Evolutionary conservation across 2,888 invertebrate genomes (phyloP).

Genomic region (Amphipyra tragopoginis): DNA sequence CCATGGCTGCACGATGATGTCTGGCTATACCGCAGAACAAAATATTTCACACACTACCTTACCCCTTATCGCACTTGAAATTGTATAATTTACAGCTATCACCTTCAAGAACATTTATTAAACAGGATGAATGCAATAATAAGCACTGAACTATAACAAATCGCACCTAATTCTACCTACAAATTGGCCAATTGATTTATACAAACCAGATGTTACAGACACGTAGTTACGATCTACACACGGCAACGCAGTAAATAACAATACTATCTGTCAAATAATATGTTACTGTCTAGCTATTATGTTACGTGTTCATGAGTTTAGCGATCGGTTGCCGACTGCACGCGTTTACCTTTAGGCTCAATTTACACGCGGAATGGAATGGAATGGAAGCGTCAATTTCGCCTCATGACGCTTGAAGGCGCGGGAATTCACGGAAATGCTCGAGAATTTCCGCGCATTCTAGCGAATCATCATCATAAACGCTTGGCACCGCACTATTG

Average conservation of each 20-base stretch:
- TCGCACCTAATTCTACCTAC: constrained; percentile 39
- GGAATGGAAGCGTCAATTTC: no score
- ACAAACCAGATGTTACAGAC: constrained; percentile 47
- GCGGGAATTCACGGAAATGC: no score
- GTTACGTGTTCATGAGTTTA: constrained; percentile 29
- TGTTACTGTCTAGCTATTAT: constrained; percentile 41
- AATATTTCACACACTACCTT: no score
- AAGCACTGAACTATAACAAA: constrained; percentile 39
- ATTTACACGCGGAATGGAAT: no score
- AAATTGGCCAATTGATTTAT: constrained; percentile 49
- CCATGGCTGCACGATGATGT: no score
- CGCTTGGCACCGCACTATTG: no score
- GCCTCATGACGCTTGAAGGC: no score
- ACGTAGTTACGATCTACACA: constrained; percentile 28
- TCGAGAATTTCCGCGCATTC: no score
- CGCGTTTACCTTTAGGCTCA: no score
- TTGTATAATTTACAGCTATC: constrained; percentile 21
- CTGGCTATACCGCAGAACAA: no score
- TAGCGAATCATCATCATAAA: no score
- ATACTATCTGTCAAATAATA: constrained; percentile 46
- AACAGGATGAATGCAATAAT: constrained; percentile 44
- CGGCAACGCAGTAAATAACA: constrained; percentile 34
- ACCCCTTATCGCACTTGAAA: constrained; percentile 19
- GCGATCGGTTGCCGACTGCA: constrained; percentile 3
- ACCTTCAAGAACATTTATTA: constrained; percentile 36